These are phyloP conservation scores for Rhizoglyphus robini DNA, from an alignment of 1,140 invertebrate species.

Conservation along the genomic window DNA sequence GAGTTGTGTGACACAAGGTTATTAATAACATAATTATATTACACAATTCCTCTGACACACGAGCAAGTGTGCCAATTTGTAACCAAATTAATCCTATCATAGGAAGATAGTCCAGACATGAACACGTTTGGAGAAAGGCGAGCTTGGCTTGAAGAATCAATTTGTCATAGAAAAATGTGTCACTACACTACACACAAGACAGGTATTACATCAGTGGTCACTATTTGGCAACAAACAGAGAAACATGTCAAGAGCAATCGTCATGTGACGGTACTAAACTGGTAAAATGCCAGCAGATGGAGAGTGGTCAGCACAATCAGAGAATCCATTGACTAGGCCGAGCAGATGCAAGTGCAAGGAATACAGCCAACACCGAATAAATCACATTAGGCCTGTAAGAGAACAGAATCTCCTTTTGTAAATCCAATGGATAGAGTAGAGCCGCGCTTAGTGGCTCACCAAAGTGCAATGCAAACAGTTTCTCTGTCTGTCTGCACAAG, in stretches of 20 bases:
- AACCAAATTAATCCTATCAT: background rate
- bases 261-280: too few species aligned
- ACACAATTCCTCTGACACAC: background rate
- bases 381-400: conserved; percentile 10
- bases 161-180: background rate
- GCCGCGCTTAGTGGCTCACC: too few species aligned
- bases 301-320: background rate
- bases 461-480: too few species aligned
- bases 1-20: background rate
- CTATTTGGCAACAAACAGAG: background rate
- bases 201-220: background rate
- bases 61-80: background rate
- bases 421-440: too few species aligned
- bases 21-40: conserved; percentile 8
- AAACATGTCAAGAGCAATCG: background rate
- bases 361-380: background rate
- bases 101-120: background rate
- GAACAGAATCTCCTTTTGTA: conserved; percentile 1
- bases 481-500: too few species aligned
- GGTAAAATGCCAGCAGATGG: background rate
- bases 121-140: too few species aligned
- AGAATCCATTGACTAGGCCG: background rate
- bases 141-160: background rate
- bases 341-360: too few species aligned
- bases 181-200: too few species aligned